Conservation (phyloP, 2,797 vertebrate species). For the Tokudaia muenninki region DNA sequence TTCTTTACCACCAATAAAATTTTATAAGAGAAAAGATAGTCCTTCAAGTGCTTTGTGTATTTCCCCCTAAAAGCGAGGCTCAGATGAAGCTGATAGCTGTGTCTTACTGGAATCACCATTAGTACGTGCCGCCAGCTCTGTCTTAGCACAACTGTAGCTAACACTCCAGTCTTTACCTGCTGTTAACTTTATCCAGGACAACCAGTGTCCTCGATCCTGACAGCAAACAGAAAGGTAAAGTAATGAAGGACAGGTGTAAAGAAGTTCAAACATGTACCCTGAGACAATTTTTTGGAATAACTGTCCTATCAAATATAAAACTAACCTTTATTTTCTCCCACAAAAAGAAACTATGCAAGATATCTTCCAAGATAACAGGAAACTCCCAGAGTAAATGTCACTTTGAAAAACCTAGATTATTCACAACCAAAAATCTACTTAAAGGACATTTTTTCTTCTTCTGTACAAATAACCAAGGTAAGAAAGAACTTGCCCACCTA, state of each 20-base stretch:
- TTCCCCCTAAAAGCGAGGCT: not conserved
- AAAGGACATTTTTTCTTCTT: constrained; percentile 43
- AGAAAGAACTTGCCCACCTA: constrained; percentile 37
- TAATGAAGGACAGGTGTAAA: not conserved
- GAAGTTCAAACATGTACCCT: not conserved
- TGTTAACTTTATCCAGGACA: constrained; percentile 66
- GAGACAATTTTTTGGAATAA: constrained; percentile 36
- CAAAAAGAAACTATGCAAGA: not conserved
- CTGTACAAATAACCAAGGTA: constrained; percentile 23
- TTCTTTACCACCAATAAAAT: constrained; percentile 9
- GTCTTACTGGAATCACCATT: constrained; percentile 24
- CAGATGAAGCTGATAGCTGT: not conserved
- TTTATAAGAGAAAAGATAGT: constrained; percentile 38
- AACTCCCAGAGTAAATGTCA: not conserved
- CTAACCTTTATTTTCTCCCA: constrained; percentile 17
- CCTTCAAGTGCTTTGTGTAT: not conserved
- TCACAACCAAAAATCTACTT: constrained; percentile 42
- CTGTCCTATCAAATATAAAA: constrained; percentile 32
- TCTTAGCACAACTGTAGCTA: constrained; percentile 56
- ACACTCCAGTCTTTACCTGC: constrained; percentile 36
- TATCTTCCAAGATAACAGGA: not conserved
- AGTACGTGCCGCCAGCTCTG: constrained; percentile 37
- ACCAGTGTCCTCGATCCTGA: constrained; percentile 38
- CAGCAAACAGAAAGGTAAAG: not conserved
- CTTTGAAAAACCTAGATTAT: not conserved